Evolutionary conservation across 2,113 vertebrate species (phyloP).

Genomic region (Thunnus maccoyii): DNA sequence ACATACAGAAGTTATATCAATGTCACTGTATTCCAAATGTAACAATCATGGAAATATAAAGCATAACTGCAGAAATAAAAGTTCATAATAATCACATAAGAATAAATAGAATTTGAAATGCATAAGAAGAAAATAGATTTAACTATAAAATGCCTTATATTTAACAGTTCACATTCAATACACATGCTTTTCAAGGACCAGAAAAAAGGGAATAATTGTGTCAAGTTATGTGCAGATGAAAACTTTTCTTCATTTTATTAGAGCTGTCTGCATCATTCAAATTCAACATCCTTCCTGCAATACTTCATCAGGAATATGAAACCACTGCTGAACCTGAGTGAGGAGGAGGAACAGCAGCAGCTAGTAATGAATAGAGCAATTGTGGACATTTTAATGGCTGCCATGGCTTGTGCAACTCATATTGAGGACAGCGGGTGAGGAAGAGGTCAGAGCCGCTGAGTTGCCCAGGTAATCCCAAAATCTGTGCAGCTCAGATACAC

Average conservation of each 20-base stretch:
- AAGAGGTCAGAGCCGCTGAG: conserved; percentile 56
- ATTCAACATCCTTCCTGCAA: background rate
- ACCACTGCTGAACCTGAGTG: conserved; percentile 3
- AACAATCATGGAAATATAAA: too few relatives aligned
- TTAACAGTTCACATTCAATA: too few relatives aligned
- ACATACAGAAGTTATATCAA: too few relatives aligned
- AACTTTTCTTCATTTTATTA: background rate
- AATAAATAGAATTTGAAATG: too few relatives aligned
- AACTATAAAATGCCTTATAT: too few relatives aligned
- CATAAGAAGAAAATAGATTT: too few relatives aligned
- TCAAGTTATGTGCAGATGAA: background rate
- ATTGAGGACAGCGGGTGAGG: conserved; percentile 53
- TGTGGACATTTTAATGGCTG: conserved; percentile 65
- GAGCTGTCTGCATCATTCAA: background rate
- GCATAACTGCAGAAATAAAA: too few relatives aligned
- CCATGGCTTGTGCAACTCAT: conserved; percentile 52
- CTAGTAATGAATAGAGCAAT: conserved; percentile 58
- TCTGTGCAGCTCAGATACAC: background rate
- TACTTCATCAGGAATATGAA: conserved; percentile 32
- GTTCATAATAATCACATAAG: too few relatives aligned
- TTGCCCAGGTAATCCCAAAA: conserved; percentile 41
- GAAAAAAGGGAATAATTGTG: too few relatives aligned
- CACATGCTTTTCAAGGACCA: too few relatives aligned
- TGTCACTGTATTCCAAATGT: too few relatives aligned
- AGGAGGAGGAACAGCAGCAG: conserved; percentile 31